A percentile compares a stretch with the other conserved stretches of the same genome.
phyloP scores from a whole-genome alignment of 2,888 invertebrate genomes.

The Meliscaeva auricollis region DNA sequence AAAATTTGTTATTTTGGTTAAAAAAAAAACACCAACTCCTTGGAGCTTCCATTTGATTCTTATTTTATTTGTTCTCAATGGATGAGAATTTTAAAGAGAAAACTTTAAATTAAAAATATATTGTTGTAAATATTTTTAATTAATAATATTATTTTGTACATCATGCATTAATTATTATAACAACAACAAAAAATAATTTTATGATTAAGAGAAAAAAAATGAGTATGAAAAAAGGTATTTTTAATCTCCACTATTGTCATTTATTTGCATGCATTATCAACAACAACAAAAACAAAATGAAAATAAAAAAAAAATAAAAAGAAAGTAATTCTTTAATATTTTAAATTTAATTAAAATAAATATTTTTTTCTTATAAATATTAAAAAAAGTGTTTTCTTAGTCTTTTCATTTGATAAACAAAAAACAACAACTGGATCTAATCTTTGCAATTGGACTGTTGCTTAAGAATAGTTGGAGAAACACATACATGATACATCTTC shows the following conservation, averaged over 20 bases:
- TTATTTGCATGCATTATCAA: slow-evolving; percentile 68
- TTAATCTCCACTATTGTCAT: slow-evolving; percentile 56
- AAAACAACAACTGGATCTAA: not conserved
- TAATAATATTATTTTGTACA: slow-evolving; percentile 11
- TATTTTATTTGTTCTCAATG: slow-evolving; percentile 40
- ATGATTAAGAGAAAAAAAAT: slow-evolving; percentile 17
- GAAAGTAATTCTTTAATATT: not conserved
- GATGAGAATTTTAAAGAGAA: slow-evolving; percentile 13
- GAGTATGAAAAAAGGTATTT: slow-evolving; percentile 5
- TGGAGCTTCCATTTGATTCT: slow-evolving; percentile 61
- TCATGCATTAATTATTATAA: slow-evolving; percentile 6
- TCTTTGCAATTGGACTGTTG: no score
- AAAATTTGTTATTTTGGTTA: slow-evolving; percentile 18
- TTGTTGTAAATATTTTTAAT: slow-evolving; percentile 16
- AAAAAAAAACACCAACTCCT: not conserved
- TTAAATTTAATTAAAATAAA: slow-evolving; percentile 16
- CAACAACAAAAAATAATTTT: not conserved
- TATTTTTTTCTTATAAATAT: slow-evolving; percentile 10
- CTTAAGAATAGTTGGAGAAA: no score
- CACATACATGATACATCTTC: no score
- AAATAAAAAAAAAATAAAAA: not conserved
- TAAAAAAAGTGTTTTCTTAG: not conserved
- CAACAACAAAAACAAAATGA: slow-evolving; percentile 14
- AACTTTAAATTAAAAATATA: not conserved
- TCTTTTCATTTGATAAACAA: not conserved